A percentile compares a stretch with the other conserved stretches of the same genome.
phyloP scores from a whole-genome alignment of 2,113 vertebrate species.

The Percopsis transmontana region DNA sequence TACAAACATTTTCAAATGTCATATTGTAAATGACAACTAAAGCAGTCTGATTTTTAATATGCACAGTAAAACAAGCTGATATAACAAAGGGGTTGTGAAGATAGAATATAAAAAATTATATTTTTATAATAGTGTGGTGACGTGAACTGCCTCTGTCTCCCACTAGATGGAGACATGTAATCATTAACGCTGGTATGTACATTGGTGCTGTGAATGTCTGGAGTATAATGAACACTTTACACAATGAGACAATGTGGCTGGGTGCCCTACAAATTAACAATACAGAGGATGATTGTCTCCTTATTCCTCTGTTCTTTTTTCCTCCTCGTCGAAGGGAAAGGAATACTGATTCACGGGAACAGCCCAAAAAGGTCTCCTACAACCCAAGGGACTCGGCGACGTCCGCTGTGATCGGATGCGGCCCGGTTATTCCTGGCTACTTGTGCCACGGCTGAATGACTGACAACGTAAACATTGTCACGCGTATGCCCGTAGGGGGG shows the following conservation, averaged over 20 bases:
- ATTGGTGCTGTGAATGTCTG: constrained; percentile 34
- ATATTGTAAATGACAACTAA: not conserved
- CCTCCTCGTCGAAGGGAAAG: constrained; percentile 1
- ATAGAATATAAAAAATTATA: not conserved
- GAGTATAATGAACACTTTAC: constrained; percentile 47
- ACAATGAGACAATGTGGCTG: constrained; percentile 50
- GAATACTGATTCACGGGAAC: constrained; percentile 2
- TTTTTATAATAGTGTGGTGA: not conserved
- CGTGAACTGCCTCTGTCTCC: constrained; percentile 7
- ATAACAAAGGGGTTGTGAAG: not conserved
- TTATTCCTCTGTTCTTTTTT: not conserved
- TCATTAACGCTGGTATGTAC: constrained; percentile 10
- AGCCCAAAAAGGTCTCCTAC: not conserved
- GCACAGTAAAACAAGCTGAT: not conserved
- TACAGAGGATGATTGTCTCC: constrained; percentile 25
- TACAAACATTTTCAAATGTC: not conserved
- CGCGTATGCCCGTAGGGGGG: constrained; percentile 23
- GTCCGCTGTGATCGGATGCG: constrained; percentile 17
- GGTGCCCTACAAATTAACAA: constrained; percentile 44
- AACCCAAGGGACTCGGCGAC: constrained; percentile 21
- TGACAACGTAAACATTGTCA: constrained; percentile 46
- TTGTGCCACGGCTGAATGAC: constrained; percentile 38
- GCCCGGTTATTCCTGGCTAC: constrained; percentile 36
- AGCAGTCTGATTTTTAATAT: not conserved
- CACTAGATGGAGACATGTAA: constrained; percentile 70